Evolutionary conservation across 1,140 invertebrate species (phyloP).

Genomic region (Tenebrio molitor): DNA sequence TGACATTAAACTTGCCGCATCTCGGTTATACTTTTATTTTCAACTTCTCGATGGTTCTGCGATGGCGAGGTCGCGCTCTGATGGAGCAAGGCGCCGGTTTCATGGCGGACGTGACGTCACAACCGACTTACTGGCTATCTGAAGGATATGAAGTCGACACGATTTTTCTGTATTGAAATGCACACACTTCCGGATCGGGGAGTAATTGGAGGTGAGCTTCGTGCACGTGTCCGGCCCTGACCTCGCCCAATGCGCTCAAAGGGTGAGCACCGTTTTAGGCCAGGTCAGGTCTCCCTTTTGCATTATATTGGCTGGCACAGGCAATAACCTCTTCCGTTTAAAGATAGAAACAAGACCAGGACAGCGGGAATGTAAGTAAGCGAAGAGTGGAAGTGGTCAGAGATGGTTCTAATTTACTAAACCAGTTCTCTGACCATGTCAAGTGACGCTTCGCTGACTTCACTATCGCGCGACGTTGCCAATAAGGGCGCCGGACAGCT

Average conservation of each 20-base stretch:
- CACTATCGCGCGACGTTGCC: constrained; percentile 52
- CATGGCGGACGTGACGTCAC: constrained; percentile 52
- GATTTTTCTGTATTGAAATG: not conserved
- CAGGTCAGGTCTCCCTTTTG: constrained; percentile 22
- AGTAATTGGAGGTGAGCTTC: no score
- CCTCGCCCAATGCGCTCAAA: not conserved
- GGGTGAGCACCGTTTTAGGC: not conserved
- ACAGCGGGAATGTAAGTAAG: constrained; percentile 56
- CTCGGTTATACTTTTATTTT: constrained; percentile 56
- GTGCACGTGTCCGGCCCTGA: constrained; percentile 3
- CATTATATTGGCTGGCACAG: not conserved
- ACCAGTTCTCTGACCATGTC: constrained; percentile 64
- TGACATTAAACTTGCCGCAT: not conserved
- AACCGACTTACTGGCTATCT: constrained; percentile 6
- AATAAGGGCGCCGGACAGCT: not conserved
- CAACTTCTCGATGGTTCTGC: constrained; percentile 44
- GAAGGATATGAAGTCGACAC: constrained; percentile 13
- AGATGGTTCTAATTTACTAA: constrained; percentile 65
- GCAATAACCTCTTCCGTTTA: constrained; percentile 12
- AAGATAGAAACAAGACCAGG: constrained; percentile 61
- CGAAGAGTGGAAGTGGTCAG: constrained; percentile 59
- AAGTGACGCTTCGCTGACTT: constrained; percentile 62
- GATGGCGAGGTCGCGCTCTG: constrained; percentile 54
- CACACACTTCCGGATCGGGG: not conserved
- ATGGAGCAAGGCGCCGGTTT: constrained; percentile 57